Base-by-base conservation (phyloP, 2,113 vertebrate genomes). In the Nymphicus hollandicus region DNA sequence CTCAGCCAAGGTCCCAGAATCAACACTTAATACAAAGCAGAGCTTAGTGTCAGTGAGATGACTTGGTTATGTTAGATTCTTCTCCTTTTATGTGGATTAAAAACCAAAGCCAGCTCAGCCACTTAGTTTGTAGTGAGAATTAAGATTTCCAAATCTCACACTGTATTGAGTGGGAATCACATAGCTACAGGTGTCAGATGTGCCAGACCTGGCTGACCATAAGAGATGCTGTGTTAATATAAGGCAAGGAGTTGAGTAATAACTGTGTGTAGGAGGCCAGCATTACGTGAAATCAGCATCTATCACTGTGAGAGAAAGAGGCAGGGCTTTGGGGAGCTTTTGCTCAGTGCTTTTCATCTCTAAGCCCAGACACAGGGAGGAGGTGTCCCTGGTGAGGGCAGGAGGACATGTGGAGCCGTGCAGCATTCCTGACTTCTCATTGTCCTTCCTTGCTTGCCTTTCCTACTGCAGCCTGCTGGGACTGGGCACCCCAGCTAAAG, bases 1-100 rank as follows among this genome's bases (percentile, higher is more conserved):
- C 93, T 79, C 60, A 41, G 61, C 69, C 96, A 76, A 81, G 86
- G 50, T 23, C 68, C 68, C 81, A 65, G 64, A 79, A n/a, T 60
- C 37, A 24, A 41, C 37, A 24, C 39, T 85, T 44, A 52, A 52
- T 41, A 8, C 0, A 0, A 71, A 79, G 89, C 89, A 68, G 93
- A 81, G 65, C 50, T 37, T 56, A 14, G 56, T 63, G 5, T 66
- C 50, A 43, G 44, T 18, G 64, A 64, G 39, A 86, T n/a, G 39
- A 37, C 61, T 60, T 84, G 18, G 76, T 46, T 72, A 3, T 7
- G 3, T 46, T 43, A 2, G 4, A 41, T 82, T 82, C 49, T 76
- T 66, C 47, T 89, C 33, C 73, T 80, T 86, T n/a, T 16, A 29
- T 3, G 3, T 35, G 78, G 58, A 64, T 61, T 37, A 68, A 76